phyloP scores from a whole-genome alignment of 2,888 invertebrate genomes.

The Zygaena filipendulae region DNA sequence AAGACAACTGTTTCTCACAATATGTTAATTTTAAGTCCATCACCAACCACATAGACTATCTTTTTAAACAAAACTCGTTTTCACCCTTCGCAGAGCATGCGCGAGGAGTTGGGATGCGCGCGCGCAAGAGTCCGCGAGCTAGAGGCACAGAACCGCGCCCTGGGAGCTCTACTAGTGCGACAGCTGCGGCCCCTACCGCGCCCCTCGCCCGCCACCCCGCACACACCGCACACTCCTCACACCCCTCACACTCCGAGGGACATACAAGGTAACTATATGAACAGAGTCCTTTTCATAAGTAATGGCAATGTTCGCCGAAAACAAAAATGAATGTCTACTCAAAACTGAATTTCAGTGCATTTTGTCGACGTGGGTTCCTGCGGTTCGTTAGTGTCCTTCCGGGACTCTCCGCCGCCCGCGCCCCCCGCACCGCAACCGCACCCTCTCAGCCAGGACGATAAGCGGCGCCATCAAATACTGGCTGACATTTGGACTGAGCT shows the following conservation, averaged over 20 bases:
- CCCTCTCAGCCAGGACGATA: slow-evolving; percentile 71
- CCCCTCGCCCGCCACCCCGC: slow-evolving; percentile 61
- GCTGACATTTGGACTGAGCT: slow-evolving; percentile 74
- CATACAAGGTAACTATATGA: slow-evolving; percentile 28
- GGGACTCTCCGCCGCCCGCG: slow-evolving; percentile 56
- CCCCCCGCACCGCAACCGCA: slow-evolving; percentile 53
- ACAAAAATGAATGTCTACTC: neutral
- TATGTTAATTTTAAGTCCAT: no score
- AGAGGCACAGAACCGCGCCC: slow-evolving; percentile 80
- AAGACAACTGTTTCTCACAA: no score
- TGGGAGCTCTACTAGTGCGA: slow-evolving; percentile 76
- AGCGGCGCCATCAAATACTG: slow-evolving; percentile 71
- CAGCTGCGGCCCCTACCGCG: slow-evolving; percentile 66
- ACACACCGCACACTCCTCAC: slow-evolving; percentile 49
- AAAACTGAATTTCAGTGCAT: slow-evolving; percentile 35
- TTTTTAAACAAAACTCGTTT: no score
- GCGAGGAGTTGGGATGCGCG: slow-evolving; percentile 80
- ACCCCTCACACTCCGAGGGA: no score
- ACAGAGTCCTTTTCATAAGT: no score
- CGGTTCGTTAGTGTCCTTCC: slow-evolving; percentile 58
- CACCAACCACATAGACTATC: no score
- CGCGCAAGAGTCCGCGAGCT: slow-evolving; percentile 80
- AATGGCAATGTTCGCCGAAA: no score
- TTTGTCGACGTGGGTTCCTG: slow-evolving; percentile 57
- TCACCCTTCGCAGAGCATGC: slow-evolving; percentile 74